These are phyloP conservation scores for Porites evermanni DNA, from an alignment of 92 coral and sea anemone genomes.

Conservation along the genomic window DNA sequence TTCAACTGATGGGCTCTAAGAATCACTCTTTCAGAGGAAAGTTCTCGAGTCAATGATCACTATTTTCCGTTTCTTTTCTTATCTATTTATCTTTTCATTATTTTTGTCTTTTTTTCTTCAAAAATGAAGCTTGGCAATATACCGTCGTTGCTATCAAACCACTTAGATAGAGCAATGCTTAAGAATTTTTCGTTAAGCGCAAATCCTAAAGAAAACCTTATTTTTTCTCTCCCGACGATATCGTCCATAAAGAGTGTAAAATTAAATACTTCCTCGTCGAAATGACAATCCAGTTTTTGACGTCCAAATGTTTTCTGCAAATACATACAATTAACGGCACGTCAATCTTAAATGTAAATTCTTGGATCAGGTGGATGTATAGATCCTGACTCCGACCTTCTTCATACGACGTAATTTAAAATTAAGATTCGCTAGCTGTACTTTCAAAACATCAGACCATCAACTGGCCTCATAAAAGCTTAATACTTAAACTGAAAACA, in stretches of 20 bases:
- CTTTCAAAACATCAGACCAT: not conserved
- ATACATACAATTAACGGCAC: not conserved
- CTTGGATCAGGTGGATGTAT: not conserved
- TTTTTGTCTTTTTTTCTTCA: not conserved
- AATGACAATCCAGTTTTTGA: not conserved
- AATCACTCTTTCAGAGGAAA: too few relatives aligned
- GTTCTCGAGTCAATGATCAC: too few relatives aligned
- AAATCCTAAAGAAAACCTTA: not conserved
- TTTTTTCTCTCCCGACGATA: not conserved
- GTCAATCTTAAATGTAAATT: conserved; percentile 37
- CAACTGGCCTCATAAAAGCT: not conserved
- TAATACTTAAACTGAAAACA: too few relatives aligned
- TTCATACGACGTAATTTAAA: conserved; percentile 1
- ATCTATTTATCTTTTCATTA: too few relatives aligned
- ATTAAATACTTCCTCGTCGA: not conserved
- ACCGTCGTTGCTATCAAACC: not conserved
- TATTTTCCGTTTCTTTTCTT: too few relatives aligned
- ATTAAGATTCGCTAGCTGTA: conserved; percentile 3
- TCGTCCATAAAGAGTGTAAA: not conserved
- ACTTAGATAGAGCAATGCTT: not conserved
- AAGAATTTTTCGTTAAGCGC: too few relatives aligned
- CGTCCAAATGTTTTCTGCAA: conserved; percentile 3
- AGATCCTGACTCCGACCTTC: conserved; percentile 7
- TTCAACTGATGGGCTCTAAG: too few relatives aligned
- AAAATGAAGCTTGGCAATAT: not conserved